Evolutionary conservation across 2,113 vertebrate species (phyloP).

Genomic region (Donacobius atricapilla): DNA sequence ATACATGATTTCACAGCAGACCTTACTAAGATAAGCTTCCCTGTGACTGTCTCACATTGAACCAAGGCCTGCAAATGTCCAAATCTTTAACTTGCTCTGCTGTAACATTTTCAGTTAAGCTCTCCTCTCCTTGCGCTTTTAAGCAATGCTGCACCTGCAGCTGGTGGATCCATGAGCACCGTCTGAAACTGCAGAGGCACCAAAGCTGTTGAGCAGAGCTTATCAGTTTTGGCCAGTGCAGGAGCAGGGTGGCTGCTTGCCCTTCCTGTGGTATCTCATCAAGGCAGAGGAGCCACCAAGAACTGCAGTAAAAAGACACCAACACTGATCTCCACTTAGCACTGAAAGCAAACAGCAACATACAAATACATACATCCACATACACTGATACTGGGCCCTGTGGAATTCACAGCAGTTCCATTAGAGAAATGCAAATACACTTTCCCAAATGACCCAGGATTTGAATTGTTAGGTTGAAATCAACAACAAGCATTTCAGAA

Average conservation of each 20-base stretch:
- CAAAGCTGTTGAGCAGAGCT: background rate
- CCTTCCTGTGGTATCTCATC: background rate
- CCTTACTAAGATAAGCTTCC: background rate
- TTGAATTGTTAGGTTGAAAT: background rate
- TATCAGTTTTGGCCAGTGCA: background rate
- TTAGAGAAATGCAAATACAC: background rate
- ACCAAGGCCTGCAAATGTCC: background rate
- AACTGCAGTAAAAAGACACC: background rate
- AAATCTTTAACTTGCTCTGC: background rate
- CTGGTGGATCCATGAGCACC: background rate
- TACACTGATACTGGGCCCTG: background rate
- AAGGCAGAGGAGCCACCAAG: background rate
- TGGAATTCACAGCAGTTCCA: background rate
- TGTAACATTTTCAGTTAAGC: background rate
- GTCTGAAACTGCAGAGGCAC: background rate
- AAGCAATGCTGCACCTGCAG: background rate
- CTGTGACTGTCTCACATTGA: background rate
- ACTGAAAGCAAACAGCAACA: background rate
- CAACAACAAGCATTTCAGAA: background rate
- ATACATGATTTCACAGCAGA: background rate
- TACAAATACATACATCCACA: background rate
- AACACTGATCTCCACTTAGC: background rate
- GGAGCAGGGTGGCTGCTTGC: background rate
- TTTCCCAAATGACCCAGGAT: background rate
- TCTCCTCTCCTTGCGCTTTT: accelerated